Percentiles rank a stretch among this genome's conserved stretches.
phyloP scores from a whole-genome alignment of 2,797 vertebrate genomes.

The Lepidocolaptes lacrymiger region DNA sequence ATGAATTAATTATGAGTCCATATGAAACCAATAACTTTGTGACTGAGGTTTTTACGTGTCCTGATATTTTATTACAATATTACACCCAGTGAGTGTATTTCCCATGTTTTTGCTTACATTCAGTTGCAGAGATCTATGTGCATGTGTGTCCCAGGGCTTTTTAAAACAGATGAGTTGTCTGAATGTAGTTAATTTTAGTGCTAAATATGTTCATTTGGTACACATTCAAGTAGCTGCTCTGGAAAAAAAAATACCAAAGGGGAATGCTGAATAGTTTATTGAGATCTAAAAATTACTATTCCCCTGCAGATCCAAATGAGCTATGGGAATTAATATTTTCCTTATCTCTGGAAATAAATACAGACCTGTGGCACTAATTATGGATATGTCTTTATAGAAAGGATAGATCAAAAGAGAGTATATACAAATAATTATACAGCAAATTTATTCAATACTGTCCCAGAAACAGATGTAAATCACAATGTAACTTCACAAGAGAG shows the following conservation, averaged over 20 bases:
- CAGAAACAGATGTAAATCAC: conserved; percentile 39
- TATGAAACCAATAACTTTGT: conserved; percentile 51
- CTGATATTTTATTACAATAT: conserved; percentile 55
- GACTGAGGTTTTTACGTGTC: conserved; percentile 29
- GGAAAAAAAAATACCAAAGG: neutral
- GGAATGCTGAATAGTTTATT: neutral
- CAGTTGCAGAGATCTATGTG: neutral
- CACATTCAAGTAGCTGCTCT: neutral
- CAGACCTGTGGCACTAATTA: conserved; percentile 42
- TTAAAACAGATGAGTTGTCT: neutral
- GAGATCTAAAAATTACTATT: conserved; percentile 3
- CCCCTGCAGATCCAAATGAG: neutral
- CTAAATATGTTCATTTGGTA: conserved; percentile 2
- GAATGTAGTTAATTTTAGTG: neutral
- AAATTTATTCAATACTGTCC: conserved; percentile 16
- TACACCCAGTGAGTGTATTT: conserved; percentile 18
- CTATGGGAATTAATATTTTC: conserved; percentile 12
- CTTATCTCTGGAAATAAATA: conserved; percentile 32
- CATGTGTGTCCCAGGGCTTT: neutral
- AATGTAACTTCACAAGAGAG: neutral
- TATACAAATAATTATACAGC: conserved; percentile 22
- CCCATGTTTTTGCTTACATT: neutral
- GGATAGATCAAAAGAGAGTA: conserved; percentile 27
- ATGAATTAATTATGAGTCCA: conserved; percentile 72
- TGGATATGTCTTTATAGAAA: conserved; percentile 6